Evolutionary conservation across 1,140 invertebrate species (phyloP).

Genomic region (Achatina immaculata): DNA sequence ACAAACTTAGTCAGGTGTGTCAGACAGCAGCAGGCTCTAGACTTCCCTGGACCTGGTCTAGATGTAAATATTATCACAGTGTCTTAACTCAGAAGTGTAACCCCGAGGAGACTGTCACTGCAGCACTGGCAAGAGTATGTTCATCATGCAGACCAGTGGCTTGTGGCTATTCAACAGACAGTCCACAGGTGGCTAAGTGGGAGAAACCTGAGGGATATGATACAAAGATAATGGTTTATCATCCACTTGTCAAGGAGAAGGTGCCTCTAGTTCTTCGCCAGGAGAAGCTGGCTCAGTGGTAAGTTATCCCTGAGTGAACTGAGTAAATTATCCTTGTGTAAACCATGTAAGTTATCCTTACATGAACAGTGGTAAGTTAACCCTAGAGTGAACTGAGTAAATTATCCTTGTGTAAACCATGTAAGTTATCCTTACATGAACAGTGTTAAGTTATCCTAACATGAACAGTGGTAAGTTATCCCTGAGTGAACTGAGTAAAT

Average conservation of each 20-base stretch:
- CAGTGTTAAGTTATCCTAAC: too few species aligned
- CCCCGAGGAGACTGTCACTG: not conserved
- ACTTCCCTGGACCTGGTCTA: not conserved
- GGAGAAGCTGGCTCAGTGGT: slow-evolving; percentile 56
- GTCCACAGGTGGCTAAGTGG: slow-evolving; percentile 44
- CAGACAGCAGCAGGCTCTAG: not conserved
- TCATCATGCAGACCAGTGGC: not conserved
- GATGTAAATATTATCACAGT: slow-evolving; percentile 10
- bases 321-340: too few species aligned
- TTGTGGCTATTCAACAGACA: not conserved
- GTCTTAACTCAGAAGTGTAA: not conserved
- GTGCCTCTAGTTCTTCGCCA: slow-evolving; percentile 60
- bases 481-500: too few species aligned
- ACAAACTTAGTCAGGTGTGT: not conserved
- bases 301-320: not conserved
- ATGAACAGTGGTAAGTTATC: too few species aligned
- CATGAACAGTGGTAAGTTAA: too few species aligned
- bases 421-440: too few species aligned
- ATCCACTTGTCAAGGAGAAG: slow-evolving; percentile 59
- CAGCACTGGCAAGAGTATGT: not conserved
- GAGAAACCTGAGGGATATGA: slow-evolving; percentile 57
- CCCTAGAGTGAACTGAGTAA: too few species aligned
- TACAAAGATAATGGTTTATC: slow-evolving; percentile 64
- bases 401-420: too few species aligned
- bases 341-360: too few species aligned